Percentiles rank a stretch among this genome's conserved stretches.
Conservation (phyloP, 2,888 invertebrate genomes). For the Crocallis elinguaria region DNA sequence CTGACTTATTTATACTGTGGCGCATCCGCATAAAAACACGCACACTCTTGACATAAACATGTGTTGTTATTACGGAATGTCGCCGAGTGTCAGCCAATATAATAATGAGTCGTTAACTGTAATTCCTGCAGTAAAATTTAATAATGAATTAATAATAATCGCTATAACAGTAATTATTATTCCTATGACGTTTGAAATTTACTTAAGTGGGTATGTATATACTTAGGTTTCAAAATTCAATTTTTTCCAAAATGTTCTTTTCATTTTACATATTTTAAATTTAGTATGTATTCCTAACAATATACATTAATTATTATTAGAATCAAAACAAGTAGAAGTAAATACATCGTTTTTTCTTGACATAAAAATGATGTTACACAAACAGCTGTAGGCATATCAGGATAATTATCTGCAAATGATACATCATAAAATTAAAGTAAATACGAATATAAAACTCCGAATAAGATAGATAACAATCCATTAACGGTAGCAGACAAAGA, state of each 20-base stretch:
- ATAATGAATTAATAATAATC: conserved; percentile 18
- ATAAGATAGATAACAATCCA: conserved; percentile 61
- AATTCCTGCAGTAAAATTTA: conserved; percentile 18
- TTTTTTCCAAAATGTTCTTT: neutral
- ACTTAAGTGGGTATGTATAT: too few relatives aligned
- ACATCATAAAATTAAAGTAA: conserved; percentile 29
- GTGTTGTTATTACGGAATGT: conserved; percentile 38
- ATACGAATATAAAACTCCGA: conserved; percentile 52
- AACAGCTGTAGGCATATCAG: neutral
- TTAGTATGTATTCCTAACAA: too few relatives aligned
- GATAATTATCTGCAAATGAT: conserved; percentile 11
- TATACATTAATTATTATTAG: too few relatives aligned
- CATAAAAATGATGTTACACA: neutral
- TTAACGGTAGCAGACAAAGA: conserved; percentile 68
- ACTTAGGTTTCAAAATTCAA: neutral
- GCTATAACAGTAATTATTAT: too few relatives aligned
- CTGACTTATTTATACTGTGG: conserved; percentile 12
- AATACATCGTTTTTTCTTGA: neutral
- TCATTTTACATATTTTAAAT: neutral
- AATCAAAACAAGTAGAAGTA: too few relatives aligned
- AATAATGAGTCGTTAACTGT: conserved; percentile 28
- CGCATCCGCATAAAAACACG: conserved; percentile 38
- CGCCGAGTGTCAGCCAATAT: conserved; percentile 29
- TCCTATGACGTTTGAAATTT: too few relatives aligned
- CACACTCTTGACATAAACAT: conserved; percentile 38